Evolutionary conservation across 2,888 invertebrate species (phyloP), one percentile per base, ranked within the genome.

Genomic region (Agrenia bidenticulata): DNA sequence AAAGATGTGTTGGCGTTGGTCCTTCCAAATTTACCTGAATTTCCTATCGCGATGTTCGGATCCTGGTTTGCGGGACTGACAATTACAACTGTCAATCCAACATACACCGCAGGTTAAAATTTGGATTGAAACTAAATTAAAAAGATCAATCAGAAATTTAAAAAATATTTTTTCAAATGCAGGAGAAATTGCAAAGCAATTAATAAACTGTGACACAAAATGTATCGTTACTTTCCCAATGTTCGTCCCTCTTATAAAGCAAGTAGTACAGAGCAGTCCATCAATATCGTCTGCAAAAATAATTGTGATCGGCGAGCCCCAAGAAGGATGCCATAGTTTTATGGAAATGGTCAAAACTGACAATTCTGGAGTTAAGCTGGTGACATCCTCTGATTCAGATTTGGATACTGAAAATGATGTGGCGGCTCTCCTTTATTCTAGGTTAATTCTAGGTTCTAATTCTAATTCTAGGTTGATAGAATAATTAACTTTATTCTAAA

Each of bases 401-500:
- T 65, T 73, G 7, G 62, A 74, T 19, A 64, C 70, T 1, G 55
- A 57, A 5, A 60, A 71, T 21, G 65, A 66, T 23, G 58, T 67
- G 0, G 64, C 62, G 5, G 39, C 68, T 2, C 60, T 75, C 1
- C 67, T 70, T 0, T 73, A 67, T 54, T 63, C 65, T 2, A 64
- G n/a, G n/a, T n/a, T n/a, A n/a, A n/a, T n/a, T n/a, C n/a, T n/a
- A n/a, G n/a, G n/a, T 11, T 13, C 13, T 11, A 39, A 39, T 39
- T 11, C 89, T 73, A 78, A 87, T 4, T 85, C 85, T 0, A 80
- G 89, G 41, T 81, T 92, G 77, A 92, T 90, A 0, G n/a, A n/a
- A n/a, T n/a, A n/a, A n/a, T n/a, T n/a, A n/a, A n/a, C n/a, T n/a
- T n/a, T 93, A 89, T 79, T 92, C 92, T 1, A n/a, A n/a, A n/a